Conservation (phyloP, 2,888 invertebrate species). For the Asteroscopus sphinx region DNA sequence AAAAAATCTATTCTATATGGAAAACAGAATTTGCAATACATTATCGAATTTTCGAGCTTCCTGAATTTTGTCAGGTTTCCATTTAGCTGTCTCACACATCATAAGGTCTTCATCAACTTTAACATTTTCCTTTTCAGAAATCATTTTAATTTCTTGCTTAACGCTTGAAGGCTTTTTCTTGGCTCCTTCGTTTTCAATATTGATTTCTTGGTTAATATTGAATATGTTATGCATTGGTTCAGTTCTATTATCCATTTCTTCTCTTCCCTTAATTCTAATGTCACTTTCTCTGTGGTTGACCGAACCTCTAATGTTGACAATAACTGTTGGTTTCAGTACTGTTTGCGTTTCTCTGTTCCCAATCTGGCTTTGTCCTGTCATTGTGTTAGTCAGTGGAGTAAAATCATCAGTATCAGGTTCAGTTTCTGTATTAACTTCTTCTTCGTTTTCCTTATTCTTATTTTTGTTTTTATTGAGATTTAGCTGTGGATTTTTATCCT, state of each 20-base stretch:
- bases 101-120: constrained; percentile 76
- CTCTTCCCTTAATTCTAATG: constrained; percentile 75
- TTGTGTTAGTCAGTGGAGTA: constrained; percentile 74
- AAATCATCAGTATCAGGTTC: constrained; percentile 60
- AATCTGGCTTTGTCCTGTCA: constrained; percentile 85
- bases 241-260: constrained; percentile 56
- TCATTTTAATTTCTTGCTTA: constrained; percentile 69
- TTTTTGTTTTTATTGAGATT: constrained; percentile 64
- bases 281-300: constrained; percentile 81
- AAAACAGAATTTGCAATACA: constrained; percentile 78
- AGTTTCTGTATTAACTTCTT: constrained; percentile 48
- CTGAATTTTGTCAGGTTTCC: constrained; percentile 60
- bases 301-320: constrained; percentile 83
- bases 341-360: constrained; percentile 85
- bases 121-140: constrained; percentile 52
- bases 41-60: constrained; percentile 68
- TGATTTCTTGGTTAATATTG: constrained; percentile 85
- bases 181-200: constrained; percentile 68
- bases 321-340: constrained; percentile 85
- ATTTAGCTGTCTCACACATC: constrained; percentile 76
- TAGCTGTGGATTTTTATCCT: constrained; percentile 50
- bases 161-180: constrained; percentile 60
- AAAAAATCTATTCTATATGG: constrained; percentile 59
- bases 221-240: constrained; percentile 77
- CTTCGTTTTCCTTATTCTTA: constrained; percentile 59